Base-by-base conservation (phyloP, 2,888 invertebrate species). In the Apotomis capreana region DNA sequence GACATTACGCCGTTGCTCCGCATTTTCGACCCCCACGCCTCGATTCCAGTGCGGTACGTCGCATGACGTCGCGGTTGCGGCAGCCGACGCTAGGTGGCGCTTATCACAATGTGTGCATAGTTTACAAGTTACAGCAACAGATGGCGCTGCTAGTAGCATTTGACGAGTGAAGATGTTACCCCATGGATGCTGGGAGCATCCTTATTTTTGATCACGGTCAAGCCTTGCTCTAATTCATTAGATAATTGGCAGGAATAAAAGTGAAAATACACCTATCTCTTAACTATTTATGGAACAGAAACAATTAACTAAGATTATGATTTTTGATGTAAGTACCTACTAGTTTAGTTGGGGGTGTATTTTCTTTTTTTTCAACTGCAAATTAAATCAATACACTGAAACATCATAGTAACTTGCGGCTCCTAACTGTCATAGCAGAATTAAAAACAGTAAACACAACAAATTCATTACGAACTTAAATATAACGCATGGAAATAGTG, bases 1-100 rank as follows among this genome's bases (percentile, higher is more conserved):
- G 96, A 96, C 94, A 96, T 96, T 87, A 96, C 96, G 85, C 96
- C 95, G 91, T 94, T 96, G 89, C 95, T 95, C 92, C 95, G 95
- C 89, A 95, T 96, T 91, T 96, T 96, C 94, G 96, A 95, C 95
- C 96, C 95, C 79, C 94, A 95, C 84, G 95, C 95, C 83, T 94
- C 94, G 80, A 92, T 90, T 74, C 91, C 92, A 77, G 78, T 81
- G 89, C 94, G 94, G 94, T 94, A 94, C 87, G 93, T 92, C 87
- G 87, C 86, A 87, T 88, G 88, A 81, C 85, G 86, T 81, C 84
- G 81, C 81, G 80, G 79, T 83, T 81, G 76, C 79, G 78, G 81
- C 79, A 70, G 67, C 75, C 79, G 78, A 79, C 82, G 76, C 85
- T 89, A 92, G 91, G 89, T 92, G 92, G 88, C 89, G 90, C 91